Percentiles rank a stretch among this genome's conserved stretches.
These are phyloP conservation scores for Lagorchestes hirsutus DNA, from an alignment of 2,797 vertebrate species.

Conservation along the genomic window DNA sequence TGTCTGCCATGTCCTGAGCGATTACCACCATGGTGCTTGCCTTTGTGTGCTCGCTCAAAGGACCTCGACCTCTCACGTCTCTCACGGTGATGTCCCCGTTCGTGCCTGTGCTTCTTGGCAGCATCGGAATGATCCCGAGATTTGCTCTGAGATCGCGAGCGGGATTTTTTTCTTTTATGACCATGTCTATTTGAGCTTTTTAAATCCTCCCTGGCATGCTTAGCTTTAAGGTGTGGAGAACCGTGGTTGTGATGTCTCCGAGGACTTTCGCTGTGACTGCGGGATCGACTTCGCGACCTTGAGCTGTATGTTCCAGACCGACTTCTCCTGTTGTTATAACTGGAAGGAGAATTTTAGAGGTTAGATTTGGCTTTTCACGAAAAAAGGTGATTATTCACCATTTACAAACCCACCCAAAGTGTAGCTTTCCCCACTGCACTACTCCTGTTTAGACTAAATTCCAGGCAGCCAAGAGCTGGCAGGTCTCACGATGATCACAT, in stretches of 20 bases:
- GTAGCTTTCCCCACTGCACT: neutral
- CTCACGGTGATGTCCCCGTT: slow-evolving; percentile 94
- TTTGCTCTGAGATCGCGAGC: slow-evolving; percentile 93
- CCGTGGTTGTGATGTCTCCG: slow-evolving; percentile 92
- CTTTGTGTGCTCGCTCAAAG: slow-evolving; percentile 96
- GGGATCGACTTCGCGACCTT: slow-evolving; percentile 95
- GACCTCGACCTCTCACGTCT: slow-evolving; percentile 95
- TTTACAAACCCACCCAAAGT: slow-evolving; percentile 10
- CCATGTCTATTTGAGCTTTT: slow-evolving; percentile 92
- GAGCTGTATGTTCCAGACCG: slow-evolving; percentile 98
- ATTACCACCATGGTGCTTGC: slow-evolving; percentile 93
- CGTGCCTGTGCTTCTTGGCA: slow-evolving; percentile 97
- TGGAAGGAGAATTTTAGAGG: slow-evolving; percentile 69
- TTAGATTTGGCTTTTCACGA: slow-evolving; percentile 42
- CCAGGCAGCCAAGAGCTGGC: neutral
- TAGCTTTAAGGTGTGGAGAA: slow-evolving; percentile 93
- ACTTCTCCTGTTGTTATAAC: slow-evolving; percentile 97
- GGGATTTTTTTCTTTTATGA: slow-evolving; percentile 96
- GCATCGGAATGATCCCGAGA: slow-evolving; percentile 91
- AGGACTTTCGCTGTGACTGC: slow-evolving; percentile 95
- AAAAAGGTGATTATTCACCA: slow-evolving; percentile 12
- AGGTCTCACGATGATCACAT: neutral
- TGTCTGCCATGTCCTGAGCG: slow-evolving; percentile 96
- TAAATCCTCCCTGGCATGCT: slow-evolving; percentile 93
- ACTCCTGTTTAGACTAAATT: neutral